A percentile compares a stretch with the other conserved stretches of the same genome.
Evolutionary conservation across 2,113 vertebrate genomes (phyloP).

Genomic region (Oplegnathus fasciatus): DNA sequence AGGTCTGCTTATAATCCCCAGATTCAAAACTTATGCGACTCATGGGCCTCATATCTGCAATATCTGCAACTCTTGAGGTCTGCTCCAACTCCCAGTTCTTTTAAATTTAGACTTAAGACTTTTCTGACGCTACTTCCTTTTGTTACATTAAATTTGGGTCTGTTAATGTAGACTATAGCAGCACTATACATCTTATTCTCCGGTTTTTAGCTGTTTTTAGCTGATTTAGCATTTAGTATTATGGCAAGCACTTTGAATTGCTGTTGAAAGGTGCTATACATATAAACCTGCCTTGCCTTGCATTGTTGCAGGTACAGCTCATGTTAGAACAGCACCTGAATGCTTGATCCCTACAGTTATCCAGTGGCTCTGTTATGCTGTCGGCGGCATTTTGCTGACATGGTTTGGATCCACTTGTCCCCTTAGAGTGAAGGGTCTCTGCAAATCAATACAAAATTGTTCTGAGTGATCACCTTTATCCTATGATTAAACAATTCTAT

Average conservation of each 20-base stretch:
- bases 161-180: neutral
- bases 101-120: no score
- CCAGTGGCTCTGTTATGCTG: no score
- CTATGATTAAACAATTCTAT: no score
- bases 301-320: constrained; percentile 6
- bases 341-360: no score
- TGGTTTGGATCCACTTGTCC: no score
- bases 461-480: no score
- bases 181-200: neutral
- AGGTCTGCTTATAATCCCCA: neutral
- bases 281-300: neutral
- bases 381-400: no score
- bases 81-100: neutral
- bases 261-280: neutral
- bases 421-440: no score
- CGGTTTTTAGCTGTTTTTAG: neutral
- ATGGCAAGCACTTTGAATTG: neutral
- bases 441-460: no score
- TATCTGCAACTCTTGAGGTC: neutral
- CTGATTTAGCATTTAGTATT: neutral
- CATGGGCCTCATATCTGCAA: neutral
- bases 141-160: neutral
- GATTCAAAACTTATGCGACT: neutral
- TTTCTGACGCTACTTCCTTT: neutral
- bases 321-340: neutral